These are phyloP conservation scores for Ridgeia piscesae DNA, from an alignment of 1,140 invertebrate species.

Conservation along the genomic window DNA sequence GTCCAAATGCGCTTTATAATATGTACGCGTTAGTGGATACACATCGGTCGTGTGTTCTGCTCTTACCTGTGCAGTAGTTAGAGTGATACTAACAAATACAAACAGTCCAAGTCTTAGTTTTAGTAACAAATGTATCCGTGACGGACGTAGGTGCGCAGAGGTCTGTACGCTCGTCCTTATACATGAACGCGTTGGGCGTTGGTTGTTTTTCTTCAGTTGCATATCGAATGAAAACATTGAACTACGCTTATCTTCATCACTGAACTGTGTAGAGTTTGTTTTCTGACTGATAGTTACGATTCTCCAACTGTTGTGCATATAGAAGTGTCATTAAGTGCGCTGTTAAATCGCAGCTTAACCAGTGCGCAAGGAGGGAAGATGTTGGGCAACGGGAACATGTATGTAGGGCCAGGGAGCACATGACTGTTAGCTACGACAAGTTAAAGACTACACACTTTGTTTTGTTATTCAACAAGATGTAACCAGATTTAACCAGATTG, in stretches of 20 bases:
- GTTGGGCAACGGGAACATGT: neutral
- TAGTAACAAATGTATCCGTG: neutral
- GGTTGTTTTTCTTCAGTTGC: neutral
- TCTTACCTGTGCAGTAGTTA: neutral
- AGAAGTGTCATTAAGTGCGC: neutral
- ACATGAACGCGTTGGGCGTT: neutral
- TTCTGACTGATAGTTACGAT: neutral
- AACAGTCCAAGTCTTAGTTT: neutral
- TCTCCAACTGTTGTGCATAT: neutral
- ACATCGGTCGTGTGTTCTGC: no score
- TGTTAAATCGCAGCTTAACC: neutral
- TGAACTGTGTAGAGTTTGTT: neutral
- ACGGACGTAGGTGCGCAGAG: neutral
- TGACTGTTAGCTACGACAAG: no score
- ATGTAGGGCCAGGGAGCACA: no score
- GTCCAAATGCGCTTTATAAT: no score
- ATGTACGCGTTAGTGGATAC: no score
- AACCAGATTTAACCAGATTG: no score
- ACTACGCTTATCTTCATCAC: neutral
- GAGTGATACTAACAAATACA: neutral
- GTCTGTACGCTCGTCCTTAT: no score
- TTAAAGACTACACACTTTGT: no score
- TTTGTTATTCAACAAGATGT: no score
- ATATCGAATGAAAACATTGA: neutral
- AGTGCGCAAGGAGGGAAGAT: neutral